Evolutionary conservation across 2,113 vertebrate species (phyloP).

Genomic region (Ivindomyrus marchei): DNA sequence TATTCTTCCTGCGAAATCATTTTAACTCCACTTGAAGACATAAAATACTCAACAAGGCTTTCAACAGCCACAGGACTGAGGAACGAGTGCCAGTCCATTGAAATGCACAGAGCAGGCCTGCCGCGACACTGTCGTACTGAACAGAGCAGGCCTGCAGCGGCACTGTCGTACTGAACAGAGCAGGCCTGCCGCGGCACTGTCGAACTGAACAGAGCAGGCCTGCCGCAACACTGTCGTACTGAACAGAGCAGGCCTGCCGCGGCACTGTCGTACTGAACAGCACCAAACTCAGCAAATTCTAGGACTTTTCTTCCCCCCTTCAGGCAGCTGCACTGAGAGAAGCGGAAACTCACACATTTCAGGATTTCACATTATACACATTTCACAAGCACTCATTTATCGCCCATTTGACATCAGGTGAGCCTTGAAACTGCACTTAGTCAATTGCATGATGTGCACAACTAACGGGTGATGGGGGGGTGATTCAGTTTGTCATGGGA

Average conservation of each 20-base stretch:
- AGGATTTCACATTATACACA: background rate
- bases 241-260: too few relatives aligned
- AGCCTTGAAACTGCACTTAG: background rate
- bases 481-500: constrained; percentile 52
- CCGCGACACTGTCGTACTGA: fast-evolving
- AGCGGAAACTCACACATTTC: background rate
- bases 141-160: background rate
- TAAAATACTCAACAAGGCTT: background rate
- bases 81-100: background rate
- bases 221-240: too few relatives aligned
- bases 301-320: background rate
- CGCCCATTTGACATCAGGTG: background rate
- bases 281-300: background rate
- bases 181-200: background rate
- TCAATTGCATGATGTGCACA: background rate
- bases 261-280: background rate
- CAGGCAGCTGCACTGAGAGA: background rate
- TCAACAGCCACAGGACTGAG: background rate
- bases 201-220: background rate
- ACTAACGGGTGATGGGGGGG: background rate
- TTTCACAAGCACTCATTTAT: background rate
- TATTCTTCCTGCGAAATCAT: background rate
- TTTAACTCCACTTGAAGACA: background rate
- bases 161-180: too few relatives aligned
- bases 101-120: background rate